Percentiles rank a stretch among this genome's conserved stretches.
phyloP scores from a whole-genome alignment of 1,140 invertebrate genomes.

The Venturia canescens region DNA sequence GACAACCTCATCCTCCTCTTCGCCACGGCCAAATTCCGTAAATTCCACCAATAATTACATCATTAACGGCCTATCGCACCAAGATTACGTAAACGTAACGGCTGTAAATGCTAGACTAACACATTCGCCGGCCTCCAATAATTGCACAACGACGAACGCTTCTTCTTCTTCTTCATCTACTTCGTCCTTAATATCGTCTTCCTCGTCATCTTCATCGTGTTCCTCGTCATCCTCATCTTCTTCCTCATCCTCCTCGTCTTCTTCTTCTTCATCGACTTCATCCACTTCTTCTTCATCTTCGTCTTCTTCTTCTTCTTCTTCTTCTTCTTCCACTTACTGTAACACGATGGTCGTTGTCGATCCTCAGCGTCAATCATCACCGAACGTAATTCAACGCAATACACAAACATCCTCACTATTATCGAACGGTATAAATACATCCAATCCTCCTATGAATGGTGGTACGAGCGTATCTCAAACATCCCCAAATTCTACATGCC shows the following conservation, averaged over 20 bases:
- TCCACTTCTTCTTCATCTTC: neutral
- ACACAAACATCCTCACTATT: conserved; percentile 49
- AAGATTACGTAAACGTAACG: conserved; percentile 59
- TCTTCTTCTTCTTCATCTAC: conserved; percentile 27
- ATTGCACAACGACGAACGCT: conserved; percentile 64
- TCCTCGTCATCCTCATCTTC: conserved; percentile 46
- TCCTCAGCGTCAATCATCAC: conserved; percentile 67
- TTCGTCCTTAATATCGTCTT: neutral
- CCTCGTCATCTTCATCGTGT: neutral
- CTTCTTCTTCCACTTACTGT: conserved; percentile 62
- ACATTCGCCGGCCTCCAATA: conserved; percentile 65
- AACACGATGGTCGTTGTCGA: conserved; percentile 66
- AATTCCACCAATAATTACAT: conserved; percentile 64
- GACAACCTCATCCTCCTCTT: conserved; percentile 68
- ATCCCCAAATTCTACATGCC: conserved; percentile 60
- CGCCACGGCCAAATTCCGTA: conserved; percentile 68
- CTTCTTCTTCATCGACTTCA: neutral
- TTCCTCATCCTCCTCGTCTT: conserved; percentile 35
- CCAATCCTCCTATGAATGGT: conserved; percentile 63
- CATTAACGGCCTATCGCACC: conserved; percentile 63
- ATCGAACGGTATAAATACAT: conserved; percentile 46
- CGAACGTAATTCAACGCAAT: conserved; percentile 64
- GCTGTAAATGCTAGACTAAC: conserved; percentile 60
- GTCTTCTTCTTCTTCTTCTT: conserved; percentile 31
- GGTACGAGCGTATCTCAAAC: conserved; percentile 62